Percentiles rank a stretch among this genome's conserved stretches.
These are phyloP conservation scores for Alosa alosa DNA, from an alignment of 2,113 vertebrate species.

Conservation along the genomic window DNA sequence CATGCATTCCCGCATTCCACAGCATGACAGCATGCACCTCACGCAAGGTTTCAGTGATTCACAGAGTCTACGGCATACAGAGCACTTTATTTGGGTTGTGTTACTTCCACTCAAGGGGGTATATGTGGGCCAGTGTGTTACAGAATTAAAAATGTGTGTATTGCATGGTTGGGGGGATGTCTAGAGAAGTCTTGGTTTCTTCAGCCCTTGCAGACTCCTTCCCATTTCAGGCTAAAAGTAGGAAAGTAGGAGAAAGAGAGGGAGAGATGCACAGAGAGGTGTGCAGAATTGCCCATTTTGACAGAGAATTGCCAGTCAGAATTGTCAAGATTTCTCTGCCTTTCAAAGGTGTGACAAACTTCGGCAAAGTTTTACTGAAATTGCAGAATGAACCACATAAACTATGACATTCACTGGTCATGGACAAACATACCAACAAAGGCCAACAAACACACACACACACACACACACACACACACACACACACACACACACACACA, in stretches of 20 bases:
- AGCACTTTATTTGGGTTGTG: background rate
- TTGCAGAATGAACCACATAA: background rate
- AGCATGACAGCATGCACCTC: constrained; percentile 59
- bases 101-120: background rate
- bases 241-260: background rate
- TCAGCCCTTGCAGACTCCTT: constrained; percentile 31
- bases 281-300: background rate
- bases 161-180: background rate
- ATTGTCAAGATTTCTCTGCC: too few species aligned
- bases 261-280: background rate
- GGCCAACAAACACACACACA: background rate
- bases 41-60: background rate
- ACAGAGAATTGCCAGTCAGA: background rate
- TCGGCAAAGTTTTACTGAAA: background rate
- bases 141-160: background rate
- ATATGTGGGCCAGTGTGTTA: constrained; percentile 56
- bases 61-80: background rate
- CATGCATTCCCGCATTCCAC: constrained; percentile 64
- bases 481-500: background rate
- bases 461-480: background rate
- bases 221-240: constrained; percentile 15
- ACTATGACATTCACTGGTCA: background rate
- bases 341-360: background rate
- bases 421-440: background rate
- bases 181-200: constrained; percentile 32